phyloP scores from a whole-genome alignment of 2,113 vertebrate genomes.

The Syngnathus typhle region DNA sequence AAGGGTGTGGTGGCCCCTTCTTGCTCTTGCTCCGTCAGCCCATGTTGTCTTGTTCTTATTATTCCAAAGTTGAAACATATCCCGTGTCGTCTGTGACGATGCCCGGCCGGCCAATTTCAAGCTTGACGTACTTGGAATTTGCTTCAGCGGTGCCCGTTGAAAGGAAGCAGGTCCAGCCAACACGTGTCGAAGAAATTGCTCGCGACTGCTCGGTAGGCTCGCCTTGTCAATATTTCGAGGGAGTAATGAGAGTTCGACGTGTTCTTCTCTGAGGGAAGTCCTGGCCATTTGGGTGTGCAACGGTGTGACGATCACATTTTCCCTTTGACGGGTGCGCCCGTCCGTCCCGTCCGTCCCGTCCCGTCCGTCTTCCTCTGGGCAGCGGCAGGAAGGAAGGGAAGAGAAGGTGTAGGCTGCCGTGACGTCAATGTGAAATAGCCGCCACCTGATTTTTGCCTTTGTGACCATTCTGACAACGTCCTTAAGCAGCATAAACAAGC shows the following conservation, averaged over 20 bases:
- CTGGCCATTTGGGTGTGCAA: neutral
- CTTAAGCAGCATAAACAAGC: too few species aligned
- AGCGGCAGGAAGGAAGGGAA: constrained; percentile 25
- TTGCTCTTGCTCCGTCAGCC: constrained; percentile 25
- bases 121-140: constrained; percentile 27
- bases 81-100: constrained; percentile 13
- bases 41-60: constrained; percentile 39
- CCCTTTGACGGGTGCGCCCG: constrained; percentile 30
- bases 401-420: constrained; percentile 1
- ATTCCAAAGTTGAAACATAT: constrained; percentile 44
- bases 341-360: too few species aligned
- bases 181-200: constrained; percentile 10
- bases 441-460: neutral
- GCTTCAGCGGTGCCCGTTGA: constrained; percentile 3
- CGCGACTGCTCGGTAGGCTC: constrained; percentile 13
- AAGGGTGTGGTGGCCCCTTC: constrained; percentile 50
- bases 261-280: neutral
- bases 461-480: too few species aligned
- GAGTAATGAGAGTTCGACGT: neutral
- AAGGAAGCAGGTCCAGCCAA: constrained; percentile 24
- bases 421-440: constrained; percentile 4
- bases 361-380: constrained; percentile 41
- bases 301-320: constrained; percentile 49
- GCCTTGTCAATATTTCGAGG: constrained; percentile 9
- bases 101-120: constrained; percentile 16